Base-by-base conservation (phyloP, 2,113 vertebrate species). In the Accipiter virgatus region DNA sequence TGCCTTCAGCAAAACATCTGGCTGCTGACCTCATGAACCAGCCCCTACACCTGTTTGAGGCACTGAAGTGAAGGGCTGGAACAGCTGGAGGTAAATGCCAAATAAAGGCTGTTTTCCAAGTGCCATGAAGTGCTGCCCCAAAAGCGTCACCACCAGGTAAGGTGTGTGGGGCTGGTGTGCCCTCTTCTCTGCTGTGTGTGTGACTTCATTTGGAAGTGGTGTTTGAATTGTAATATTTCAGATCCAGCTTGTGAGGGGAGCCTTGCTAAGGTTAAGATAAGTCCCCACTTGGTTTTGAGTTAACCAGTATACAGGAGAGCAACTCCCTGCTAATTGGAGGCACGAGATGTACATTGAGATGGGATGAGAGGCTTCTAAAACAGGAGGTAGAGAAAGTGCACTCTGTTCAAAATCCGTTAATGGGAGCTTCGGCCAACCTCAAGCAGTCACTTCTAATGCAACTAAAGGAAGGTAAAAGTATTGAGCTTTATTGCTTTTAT, bases 341-440 rank as follows among this genome's bases (percentile, higher is more conserved):
- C 36, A 66, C 4, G 20, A 70, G 58, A 70, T 56, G 13, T 25
- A 34, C 22, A 4, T 32, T 0, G 8, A 66, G 78, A 77, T 67
- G 25, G 70, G 29, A 61, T 71, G 47, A 93, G 40, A 92, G 62
- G 72, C 78, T 86, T 89, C 92, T 91, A n/a, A 96, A 95, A 86
- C 66, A 84, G 82, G 85, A 93, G 87, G 72, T 0, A 3, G 73
- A 91, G 83, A 95, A 93, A 96, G 67, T 48, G 40, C 26, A 48
- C 26, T 68, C 9, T 45, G 31, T 96, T 96, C 70, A 53, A 96
- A 95, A 84, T 82, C 88, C 66, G 94, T 94, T 95, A 95, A 59
- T 26, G 42, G 84, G 67, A 86, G 29, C 48, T 79, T 92, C 89
- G 73, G 65, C 56, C 86, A 94, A 95, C 65, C 73, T 94, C 85